Conservation (phyloP, 2,888 invertebrate genomes). For the Pollenia angustigena region DNA sequence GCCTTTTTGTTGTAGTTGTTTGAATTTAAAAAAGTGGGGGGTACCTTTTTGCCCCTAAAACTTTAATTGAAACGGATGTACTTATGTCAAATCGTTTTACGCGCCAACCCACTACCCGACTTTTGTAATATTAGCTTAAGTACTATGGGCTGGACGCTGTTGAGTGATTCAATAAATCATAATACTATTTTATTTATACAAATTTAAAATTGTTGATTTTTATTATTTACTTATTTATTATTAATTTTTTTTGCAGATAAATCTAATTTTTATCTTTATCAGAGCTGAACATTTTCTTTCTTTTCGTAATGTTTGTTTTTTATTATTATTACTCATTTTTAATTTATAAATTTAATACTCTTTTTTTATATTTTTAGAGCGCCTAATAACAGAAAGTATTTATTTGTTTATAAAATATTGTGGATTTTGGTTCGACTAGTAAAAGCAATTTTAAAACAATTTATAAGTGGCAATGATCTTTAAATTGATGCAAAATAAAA, state of each 20-base stretch:
- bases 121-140: not conserved
- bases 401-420: not conserved
- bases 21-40: too few species aligned
- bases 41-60: too few species aligned
- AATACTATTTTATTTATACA: constrained; percentile 46
- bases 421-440: too few species aligned
- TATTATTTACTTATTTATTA: constrained; percentile 3
- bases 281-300: constrained; percentile 57
- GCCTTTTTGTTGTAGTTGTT: too few species aligned
- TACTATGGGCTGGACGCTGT: constrained; percentile 1
- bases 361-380: constrained; percentile 4
- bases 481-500: not conserved
- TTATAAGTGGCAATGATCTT: constrained; percentile 35
- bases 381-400: not conserved
- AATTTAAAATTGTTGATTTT: constrained; percentile 26
- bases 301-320: not conserved
- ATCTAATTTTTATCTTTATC: constrained; percentile 17
- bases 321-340: constrained; percentile 5
- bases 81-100: too few species aligned
- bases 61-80: too few species aligned
- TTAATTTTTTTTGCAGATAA: not conserved
- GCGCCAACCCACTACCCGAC: not conserved
- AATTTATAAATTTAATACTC: not conserved
- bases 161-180: constrained; percentile 35
- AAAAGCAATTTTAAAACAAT: not conserved